Percentiles rank a stretch among this genome's conserved stretches.
These are phyloP conservation scores for Cyclura pinguis DNA, from an alignment of 2,797 vertebrate species.

Conservation along the genomic window DNA sequence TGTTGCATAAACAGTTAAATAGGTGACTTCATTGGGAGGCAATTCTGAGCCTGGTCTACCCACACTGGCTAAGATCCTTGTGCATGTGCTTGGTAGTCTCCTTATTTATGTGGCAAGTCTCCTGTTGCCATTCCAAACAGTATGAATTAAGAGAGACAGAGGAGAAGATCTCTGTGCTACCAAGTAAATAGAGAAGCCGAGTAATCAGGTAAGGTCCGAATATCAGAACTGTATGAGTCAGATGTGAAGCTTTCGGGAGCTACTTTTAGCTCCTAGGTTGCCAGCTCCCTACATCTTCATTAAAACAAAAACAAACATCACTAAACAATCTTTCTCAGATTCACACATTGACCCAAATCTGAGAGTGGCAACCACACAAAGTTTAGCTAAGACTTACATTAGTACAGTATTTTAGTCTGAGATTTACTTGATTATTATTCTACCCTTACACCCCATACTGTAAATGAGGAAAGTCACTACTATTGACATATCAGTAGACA, in stretches of 20 bases:
- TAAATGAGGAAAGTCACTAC: no score
- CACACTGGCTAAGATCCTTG: no score
- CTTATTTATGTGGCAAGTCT: background rate
- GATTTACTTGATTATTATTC: no score
- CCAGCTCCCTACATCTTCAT: background rate
- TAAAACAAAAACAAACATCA: background rate
- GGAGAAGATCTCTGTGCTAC: background rate
- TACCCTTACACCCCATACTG: no score
- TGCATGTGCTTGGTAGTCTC: background rate
- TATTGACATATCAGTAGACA: background rate
- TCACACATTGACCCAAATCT: background rate
- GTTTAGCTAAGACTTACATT: no score
- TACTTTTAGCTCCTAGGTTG: background rate
- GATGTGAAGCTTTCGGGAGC: background rate
- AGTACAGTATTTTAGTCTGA: no score
- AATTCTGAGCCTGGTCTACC: background rate
- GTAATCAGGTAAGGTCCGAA: background rate
- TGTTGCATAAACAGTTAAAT: background rate
- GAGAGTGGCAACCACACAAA: background rate
- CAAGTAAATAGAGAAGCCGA: background rate
- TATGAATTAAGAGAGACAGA: background rate
- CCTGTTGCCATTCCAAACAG: background rate
- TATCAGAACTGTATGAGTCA: background rate
- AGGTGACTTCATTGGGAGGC: background rate
- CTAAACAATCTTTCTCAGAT: background rate